Evolutionary conservation across 2,888 invertebrate species (phyloP).

Genomic region (Euplagia quadripunctaria): DNA sequence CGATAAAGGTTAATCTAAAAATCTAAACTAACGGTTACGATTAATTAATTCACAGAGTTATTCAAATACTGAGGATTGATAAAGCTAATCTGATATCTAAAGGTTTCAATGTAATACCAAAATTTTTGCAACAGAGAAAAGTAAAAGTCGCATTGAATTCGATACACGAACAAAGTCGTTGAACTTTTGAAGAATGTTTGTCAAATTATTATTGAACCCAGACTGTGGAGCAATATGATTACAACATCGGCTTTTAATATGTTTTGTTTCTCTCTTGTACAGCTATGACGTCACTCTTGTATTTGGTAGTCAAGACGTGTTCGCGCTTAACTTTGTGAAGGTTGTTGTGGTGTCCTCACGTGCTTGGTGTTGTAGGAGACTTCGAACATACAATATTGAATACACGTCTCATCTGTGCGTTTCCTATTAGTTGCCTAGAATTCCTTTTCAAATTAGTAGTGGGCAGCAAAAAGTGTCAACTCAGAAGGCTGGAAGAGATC

Average conservation of each 20-base stretch:
- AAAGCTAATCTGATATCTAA: too few species aligned
- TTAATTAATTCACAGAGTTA: too few species aligned
- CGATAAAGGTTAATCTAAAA: too few species aligned
- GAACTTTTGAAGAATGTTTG: conserved; percentile 32
- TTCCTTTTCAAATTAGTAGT: too few species aligned
- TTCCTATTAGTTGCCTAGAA: neutral
- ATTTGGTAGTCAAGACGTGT: conserved; percentile 42
- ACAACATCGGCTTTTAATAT: conserved; percentile 17
- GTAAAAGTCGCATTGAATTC: conserved; percentile 55
- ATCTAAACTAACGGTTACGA: too few species aligned
- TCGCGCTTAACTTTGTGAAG: conserved; percentile 24
- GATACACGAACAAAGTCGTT: conserved; percentile 37
- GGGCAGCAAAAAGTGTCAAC: too few species aligned
- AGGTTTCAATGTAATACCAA: conserved; percentile 2
- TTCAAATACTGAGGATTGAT: too few species aligned
- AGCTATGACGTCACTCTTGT: conserved; percentile 32
- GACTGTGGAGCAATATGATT: conserved; percentile 31
- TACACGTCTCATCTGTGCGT: neutral
- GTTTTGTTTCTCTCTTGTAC: conserved; percentile 8
- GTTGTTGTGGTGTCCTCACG: conserved; percentile 18
- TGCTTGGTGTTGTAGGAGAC: conserved; percentile 10
- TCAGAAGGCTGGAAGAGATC: too few species aligned
- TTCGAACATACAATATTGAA: conserved; percentile 7
- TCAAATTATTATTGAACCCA: conserved; percentile 23
- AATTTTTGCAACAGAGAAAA: conserved; percentile 42